phyloP scores from a whole-genome alignment of 2,797 vertebrate genomes.

The Gallinago solitaria region DNA sequence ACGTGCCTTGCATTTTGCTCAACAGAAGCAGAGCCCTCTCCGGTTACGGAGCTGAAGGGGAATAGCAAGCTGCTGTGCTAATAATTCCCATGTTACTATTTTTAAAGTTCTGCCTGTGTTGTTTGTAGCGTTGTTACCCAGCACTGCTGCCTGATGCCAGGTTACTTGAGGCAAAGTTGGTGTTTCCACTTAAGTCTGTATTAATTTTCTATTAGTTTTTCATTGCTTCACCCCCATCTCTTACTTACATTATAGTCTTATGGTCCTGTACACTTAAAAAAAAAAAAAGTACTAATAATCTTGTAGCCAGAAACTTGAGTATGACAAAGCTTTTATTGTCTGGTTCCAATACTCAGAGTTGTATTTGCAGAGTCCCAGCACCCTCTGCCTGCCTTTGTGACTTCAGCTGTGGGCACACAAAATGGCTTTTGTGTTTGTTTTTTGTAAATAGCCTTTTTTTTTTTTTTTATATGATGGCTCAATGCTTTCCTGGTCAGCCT shows the following conservation, averaged over 20 bases:
- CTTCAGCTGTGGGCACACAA: not conserved
- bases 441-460: no score
- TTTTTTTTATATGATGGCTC: not conserved
- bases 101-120: slow-evolving; percentile 27
- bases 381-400: not conserved
- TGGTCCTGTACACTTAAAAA: not conserved
- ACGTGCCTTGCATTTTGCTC: slow-evolving; percentile 39
- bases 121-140: not conserved
- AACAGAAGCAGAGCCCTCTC: slow-evolving; percentile 20
- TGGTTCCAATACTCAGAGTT: not conserved
- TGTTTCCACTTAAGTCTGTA: not conserved
- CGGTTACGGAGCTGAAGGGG: not conserved
- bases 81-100: slow-evolving; percentile 52
- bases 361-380: not conserved
- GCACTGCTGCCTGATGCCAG: not conserved
- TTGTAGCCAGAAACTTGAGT: not conserved
- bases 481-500: not conserved
- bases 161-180: slow-evolving; percentile 14
- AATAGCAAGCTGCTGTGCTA: slow-evolving; percentile 54
- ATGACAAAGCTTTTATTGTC: not conserved
- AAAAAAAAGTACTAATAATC: no score
- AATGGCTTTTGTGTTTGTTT: not conserved
- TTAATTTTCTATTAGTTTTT: not conserved
- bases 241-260: not conserved
- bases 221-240: not conserved